Base-by-base conservation (phyloP, 1,140 invertebrate species). In the Pectinophora gossypiella region DNA sequence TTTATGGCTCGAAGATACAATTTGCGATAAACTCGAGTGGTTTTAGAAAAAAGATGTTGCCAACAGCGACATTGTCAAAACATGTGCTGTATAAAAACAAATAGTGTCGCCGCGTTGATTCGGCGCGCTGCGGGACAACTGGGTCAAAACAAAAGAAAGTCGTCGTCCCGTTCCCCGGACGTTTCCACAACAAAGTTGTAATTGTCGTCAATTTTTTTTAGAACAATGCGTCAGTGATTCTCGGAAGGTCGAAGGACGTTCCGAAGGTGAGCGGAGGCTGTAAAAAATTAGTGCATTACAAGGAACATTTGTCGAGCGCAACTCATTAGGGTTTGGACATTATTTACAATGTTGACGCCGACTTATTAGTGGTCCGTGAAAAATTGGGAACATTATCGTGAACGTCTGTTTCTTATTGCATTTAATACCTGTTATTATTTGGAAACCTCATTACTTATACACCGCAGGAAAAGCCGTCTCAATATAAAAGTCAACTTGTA, bases 111-210 rank as follows among this genome's bases (percentile, higher is more conserved):
- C 69, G 59, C 55, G 50, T 47, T 52, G 61, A 82, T 85, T 85
- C 43, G 67, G 44, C 56, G 66, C 59, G 61, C 68, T 38, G 19
- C 46, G 54, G 53, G 64, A 13, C 7, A 40, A 49, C 32, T 23
- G 36, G 15, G 44, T 47, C 48, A 46, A 75, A 75, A 82, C 77
- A 85, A 85, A 85, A 75, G 76, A 76, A 73, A 74, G 76, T 61
- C 44, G 51, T 58, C 57, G 52, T 68, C 56, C 55, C 55, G 56
- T 72, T 76, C 71, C 65, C 59, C 66, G 63, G 72, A 64, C 59
- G 50, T 67, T 71, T 56, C 48, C 51, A 63, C 68, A 79, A 75
- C 70, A 72, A 76, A 68, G 64, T 74, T 72, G 67, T 76, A 75
- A 73, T 77, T 79, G 70, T 69, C 49, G 49, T 18, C 6, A 40